These are phyloP conservation scores for Frankliniella intonsa DNA, from an alignment of 2,888 invertebrate genomes.

Conservation along the genomic window DNA sequence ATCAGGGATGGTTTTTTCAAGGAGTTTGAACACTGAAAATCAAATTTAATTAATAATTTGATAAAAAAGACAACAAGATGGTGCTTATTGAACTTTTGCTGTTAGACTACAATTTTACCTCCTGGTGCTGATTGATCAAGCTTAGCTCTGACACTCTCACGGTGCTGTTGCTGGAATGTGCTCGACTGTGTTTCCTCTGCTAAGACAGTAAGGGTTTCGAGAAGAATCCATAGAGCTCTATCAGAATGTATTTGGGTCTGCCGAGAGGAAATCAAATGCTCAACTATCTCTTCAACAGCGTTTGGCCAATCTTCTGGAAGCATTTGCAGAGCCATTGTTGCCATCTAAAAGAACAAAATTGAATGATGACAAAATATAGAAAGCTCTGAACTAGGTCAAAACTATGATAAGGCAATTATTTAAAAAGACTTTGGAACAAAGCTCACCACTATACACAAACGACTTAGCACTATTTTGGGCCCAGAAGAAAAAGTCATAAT, in stretches of 20 bases:
- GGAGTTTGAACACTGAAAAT: slow-evolving; percentile 14
- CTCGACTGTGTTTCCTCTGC: slow-evolving; percentile 61
- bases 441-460: slow-evolving; percentile 82
- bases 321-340: slow-evolving; percentile 73
- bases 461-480: slow-evolving; percentile 78
- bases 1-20: neutral
- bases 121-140: slow-evolving; percentile 29
- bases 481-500: slow-evolving; percentile 72
- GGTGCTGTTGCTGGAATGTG: neutral
- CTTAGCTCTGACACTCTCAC: neutral
- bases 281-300: slow-evolving; percentile 70
- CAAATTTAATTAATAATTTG: slow-evolving; percentile 20
- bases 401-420: neutral
- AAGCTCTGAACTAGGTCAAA: neutral
- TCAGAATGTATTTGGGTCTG: slow-evolving; percentile 57
- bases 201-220: slow-evolving; percentile 79
- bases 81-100: neutral
- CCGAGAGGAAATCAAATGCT: slow-evolving; percentile 45
- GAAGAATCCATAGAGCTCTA: slow-evolving; percentile 61
- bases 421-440: slow-evolving; percentile 29
- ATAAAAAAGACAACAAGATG: no score
- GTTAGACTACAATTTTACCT: slow-evolving; percentile 22
- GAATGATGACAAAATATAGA: neutral
- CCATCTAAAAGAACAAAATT: slow-evolving; percentile 57
- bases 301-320: slow-evolving; percentile 55